Evolutionary conservation across 2,888 invertebrate genomes (phyloP).

Genomic region (Cephalotes varians): DNA sequence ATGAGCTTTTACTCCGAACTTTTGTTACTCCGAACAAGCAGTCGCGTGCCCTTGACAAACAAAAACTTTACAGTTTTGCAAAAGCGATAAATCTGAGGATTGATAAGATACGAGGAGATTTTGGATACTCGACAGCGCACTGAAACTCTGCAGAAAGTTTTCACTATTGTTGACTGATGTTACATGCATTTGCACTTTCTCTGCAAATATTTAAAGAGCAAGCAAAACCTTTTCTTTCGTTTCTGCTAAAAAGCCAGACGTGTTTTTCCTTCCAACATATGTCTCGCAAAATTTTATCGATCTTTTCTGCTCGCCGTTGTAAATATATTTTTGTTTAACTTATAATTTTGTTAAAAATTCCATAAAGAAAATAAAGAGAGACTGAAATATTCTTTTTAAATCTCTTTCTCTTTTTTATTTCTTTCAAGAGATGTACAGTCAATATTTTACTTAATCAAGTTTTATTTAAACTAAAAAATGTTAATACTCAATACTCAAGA

Average conservation of each 20-base stretch:
- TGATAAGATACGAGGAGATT: neutral
- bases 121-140: neutral
- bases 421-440: neutral
- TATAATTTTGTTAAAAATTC: too few relatives aligned
- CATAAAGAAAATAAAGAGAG: neutral
- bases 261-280: neutral
- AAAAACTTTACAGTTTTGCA: constrained; percentile 23
- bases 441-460: neutral
- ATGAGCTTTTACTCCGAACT: too few relatives aligned
- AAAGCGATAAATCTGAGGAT: neutral
- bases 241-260: neutral
- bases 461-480: neutral
- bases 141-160: neutral
- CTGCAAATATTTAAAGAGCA: neutral
- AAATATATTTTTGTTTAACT: neutral
- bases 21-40: neutral
- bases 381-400: neutral
- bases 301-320: neutral
- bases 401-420: neutral
- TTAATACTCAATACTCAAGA: neutral
- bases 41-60: neutral
- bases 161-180: neutral
- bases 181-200: constrained; percentile 27
- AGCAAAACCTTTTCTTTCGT: neutral
- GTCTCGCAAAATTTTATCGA: neutral